These are phyloP conservation scores for Enhydra lutris DNA, from an alignment of 2,113 vertebrate species.

Conservation along the genomic window DNA sequence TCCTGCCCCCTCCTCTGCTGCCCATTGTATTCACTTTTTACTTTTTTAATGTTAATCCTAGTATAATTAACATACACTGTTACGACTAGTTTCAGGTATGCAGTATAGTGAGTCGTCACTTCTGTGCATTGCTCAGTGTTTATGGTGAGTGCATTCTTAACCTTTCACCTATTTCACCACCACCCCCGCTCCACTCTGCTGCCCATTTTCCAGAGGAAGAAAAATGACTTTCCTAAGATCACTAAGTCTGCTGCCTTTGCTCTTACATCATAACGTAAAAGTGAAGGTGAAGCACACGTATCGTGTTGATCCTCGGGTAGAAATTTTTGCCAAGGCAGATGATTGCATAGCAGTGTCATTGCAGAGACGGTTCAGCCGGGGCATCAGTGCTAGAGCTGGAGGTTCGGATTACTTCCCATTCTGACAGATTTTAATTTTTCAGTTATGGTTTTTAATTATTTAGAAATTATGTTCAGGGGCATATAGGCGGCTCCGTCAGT, in stretches of 20 bases:
- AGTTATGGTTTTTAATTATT: neutral
- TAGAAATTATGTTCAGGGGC: neutral
- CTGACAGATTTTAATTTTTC: neutral
- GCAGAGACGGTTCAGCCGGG: neutral
- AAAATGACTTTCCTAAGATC: neutral
- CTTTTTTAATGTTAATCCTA: neutral
- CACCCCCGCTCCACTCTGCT: neutral
- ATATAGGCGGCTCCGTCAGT: neutral
- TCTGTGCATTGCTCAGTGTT: neutral
- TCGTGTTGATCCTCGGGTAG: accelerated
- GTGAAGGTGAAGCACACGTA: accelerated
- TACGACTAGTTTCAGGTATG: neutral
- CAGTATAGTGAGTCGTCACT: neutral
- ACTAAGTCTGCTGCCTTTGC: neutral
- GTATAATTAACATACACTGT: neutral
- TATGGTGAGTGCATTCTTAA: accelerated
- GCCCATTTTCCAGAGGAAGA: neutral
- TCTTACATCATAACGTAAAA: accelerated
- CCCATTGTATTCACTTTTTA: neutral
- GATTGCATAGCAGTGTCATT: accelerated
- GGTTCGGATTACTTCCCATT: neutral
- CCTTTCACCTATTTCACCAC: neutral
- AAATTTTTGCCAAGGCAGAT: neutral
- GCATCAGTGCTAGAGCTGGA: neutral
- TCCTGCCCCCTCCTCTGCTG: neutral